A percentile compares a stretch with the other conserved stretches of the same genome.
Conservation (phyloP, 2,797 vertebrate genomes). For the Parambassis ranga region DNA sequence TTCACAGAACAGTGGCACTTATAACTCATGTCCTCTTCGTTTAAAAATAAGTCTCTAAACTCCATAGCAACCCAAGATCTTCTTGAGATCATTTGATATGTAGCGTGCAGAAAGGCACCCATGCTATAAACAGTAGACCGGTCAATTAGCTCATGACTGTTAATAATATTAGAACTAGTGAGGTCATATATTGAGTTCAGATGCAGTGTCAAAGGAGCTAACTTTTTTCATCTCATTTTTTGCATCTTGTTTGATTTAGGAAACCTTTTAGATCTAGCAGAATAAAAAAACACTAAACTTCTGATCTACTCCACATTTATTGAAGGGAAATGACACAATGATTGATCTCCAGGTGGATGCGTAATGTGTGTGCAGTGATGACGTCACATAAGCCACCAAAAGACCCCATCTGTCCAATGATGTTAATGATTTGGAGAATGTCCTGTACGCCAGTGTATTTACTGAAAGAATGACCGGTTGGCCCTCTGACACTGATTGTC, state of each 20-base stretch:
- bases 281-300: constrained; percentile 4
- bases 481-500: constrained; percentile 13
- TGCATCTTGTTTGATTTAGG: not conserved
- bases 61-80: constrained; percentile 63
- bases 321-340: constrained; percentile 35
- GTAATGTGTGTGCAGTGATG: constrained; percentile 3
- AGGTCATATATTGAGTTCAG: constrained; percentile 11
- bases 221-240: too few relatives aligned
- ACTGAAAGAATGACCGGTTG: not conserved
- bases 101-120: not conserved
- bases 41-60: constrained; percentile 66
- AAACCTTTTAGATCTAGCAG: constrained; percentile 13
- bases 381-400: not conserved
- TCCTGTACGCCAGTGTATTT: not conserved
- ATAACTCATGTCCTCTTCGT: constrained; percentile 51
- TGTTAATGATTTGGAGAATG: constrained; percentile 11
- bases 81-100: constrained; percentile 47
- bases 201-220: too few relatives aligned
- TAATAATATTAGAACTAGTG: not conserved
- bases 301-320: not conserved
- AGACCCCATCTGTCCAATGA: constrained; percentile 36
- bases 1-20: constrained; percentile 60
- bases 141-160: constrained; percentile 20
- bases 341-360: constrained; percentile 13
- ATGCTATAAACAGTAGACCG: constrained; percentile 20